phyloP scores from a whole-genome alignment of 2,797 vertebrate genomes.

The Alosa sapidissima region DNA sequence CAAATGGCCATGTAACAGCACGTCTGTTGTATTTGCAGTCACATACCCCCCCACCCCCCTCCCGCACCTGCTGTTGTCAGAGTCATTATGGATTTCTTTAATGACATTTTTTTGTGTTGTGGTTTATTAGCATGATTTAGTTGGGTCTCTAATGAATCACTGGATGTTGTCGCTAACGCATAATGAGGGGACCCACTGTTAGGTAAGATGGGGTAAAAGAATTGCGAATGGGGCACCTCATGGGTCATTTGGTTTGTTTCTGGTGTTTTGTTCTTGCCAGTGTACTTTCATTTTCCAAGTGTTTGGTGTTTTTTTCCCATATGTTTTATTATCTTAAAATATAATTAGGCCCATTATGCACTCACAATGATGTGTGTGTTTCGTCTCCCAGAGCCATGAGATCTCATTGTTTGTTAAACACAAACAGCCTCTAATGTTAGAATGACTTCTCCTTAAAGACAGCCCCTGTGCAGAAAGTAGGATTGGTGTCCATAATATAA shows the following conservation, averaged over 20 bases:
- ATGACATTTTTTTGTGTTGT: constrained; percentile 68
- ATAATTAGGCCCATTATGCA: constrained; percentile 7
- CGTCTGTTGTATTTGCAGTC: constrained; percentile 65
- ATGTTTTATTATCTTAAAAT: constrained; percentile 10
- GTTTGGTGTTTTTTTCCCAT: neutral
- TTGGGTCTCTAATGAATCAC: constrained; percentile 68
- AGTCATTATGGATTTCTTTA: constrained; percentile 75
- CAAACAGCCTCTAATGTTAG: neutral
- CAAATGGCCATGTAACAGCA: constrained; percentile 62
- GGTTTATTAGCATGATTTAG: constrained; percentile 68
- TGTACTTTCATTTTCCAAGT: constrained; percentile 20
- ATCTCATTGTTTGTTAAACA: neutral
- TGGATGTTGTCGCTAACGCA: constrained; percentile 63
- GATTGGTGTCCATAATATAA: neutral
- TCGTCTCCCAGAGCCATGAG: constrained; percentile 11
- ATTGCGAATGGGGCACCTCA: neutral
- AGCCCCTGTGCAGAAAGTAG: neutral
- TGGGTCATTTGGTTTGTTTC: constrained; percentile 17
- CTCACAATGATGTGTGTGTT: neutral
- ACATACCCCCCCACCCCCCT: constrained; percentile 55
- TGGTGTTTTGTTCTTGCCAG: neutral
- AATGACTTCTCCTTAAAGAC: neutral
- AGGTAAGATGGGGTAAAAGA: constrained; percentile 47
- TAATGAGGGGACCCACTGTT: constrained; percentile 72
- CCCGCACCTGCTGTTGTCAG: constrained; percentile 69